Conservation (phyloP, 1,140 invertebrate genomes). For the Anoplophora glabripennis region DNA sequence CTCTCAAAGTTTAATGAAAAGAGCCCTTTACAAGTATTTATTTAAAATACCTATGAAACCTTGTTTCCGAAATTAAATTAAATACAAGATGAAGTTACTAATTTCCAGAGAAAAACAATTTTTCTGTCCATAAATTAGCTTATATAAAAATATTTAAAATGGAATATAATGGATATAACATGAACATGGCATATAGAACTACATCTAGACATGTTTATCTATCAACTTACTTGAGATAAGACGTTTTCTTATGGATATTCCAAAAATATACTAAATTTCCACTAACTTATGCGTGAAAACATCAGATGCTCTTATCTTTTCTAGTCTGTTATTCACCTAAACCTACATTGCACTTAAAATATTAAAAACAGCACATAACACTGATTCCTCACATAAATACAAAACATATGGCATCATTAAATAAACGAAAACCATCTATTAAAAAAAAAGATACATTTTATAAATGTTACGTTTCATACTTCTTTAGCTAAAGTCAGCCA, state of each 20-base stretch:
- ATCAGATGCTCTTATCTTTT: constrained; percentile 14
- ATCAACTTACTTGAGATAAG: not conserved
- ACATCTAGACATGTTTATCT: not conserved
- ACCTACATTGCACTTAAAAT: constrained; percentile 30
- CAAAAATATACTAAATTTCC: not conserved
- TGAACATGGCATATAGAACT: not conserved
- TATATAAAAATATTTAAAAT: not conserved
- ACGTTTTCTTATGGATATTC: not conserved
- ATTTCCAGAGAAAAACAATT: not conserved
- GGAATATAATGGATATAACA: not conserved
- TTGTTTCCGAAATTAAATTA: too few species aligned
- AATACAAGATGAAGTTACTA: not conserved
- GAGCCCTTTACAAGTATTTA: too few species aligned
- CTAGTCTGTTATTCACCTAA: constrained; percentile 14
- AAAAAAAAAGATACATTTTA: constrained; percentile 1
- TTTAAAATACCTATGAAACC: too few species aligned
- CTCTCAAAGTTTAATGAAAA: too few species aligned
- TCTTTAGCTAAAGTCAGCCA: constrained; percentile 28
- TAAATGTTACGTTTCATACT: constrained; percentile 11
- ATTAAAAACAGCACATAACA: constrained; percentile 11
- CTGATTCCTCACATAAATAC: constrained; percentile 14
- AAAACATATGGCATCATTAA: constrained; percentile 9
- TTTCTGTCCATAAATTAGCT: not conserved
- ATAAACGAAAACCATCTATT: not conserved
- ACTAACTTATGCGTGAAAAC: constrained; percentile 6